Evolutionary conservation across 2,113 vertebrate species (phyloP), one percentile per base, ranked within the genome.

Genomic region (Tetraodon nigroviridis): DNA sequence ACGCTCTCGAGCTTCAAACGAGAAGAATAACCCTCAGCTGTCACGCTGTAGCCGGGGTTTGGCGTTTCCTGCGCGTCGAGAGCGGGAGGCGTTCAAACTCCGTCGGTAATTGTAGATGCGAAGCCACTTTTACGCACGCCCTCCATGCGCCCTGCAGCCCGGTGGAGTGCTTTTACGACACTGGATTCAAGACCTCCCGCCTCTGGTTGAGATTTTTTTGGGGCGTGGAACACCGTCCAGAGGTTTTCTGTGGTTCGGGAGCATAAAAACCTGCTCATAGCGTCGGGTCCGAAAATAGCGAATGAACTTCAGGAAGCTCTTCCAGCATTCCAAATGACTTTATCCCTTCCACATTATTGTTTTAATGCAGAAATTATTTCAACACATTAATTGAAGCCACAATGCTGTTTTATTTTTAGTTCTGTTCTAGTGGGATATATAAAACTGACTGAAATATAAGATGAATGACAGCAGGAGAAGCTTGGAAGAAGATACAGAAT

Each of bases 151-250:
- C 66, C 59, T 58, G 74, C 48, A 51, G 55, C 58, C 32, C 19
- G 66, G 64, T 69, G 68, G 81, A 82, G 67, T 46, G 75, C 64
- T 50, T 46, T 57, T 32, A 18, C 15, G 50, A 58, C 53, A 58
- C 48, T 57, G 51, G 58, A 61, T 57, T 51, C 20, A 52, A 17
- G 6, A 15, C 16, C 20, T 7, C 16, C 64, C 69, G 52, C 63
- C 75, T 64, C 48, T 51, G 11, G 7, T 3, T 5, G 8, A 40
- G 24, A 64, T 14, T 53, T 55, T 41, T 56, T 53, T n/a, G n/a
- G 83, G 85, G 85, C 80, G 83, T 67, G 78, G 81, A 51, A 21
- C 56, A 16, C n/a, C 18, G 60, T 19, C 48, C 22, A 44, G 2
- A 51, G 57, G 51, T 56, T 64, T 52, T 55, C 32, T 47, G 5